These are phyloP conservation scores for Hipparchia semele DNA, from an alignment of 2,888 invertebrate genomes.

Conservation along the genomic window DNA sequence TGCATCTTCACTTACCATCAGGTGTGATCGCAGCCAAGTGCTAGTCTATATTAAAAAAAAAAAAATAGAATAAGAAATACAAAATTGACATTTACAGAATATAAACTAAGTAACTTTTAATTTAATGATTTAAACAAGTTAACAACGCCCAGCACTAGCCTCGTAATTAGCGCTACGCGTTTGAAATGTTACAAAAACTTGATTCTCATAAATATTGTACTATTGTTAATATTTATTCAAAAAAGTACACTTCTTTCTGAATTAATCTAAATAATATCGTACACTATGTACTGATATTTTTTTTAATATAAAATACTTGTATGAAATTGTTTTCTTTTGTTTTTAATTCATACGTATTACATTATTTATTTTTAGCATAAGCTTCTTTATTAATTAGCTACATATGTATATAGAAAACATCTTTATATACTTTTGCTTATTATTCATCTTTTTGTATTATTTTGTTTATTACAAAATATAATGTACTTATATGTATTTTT, in stretches of 20 bases:
- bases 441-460: no score
- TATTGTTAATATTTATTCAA: slow-evolving; percentile 7
- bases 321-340: not conserved
- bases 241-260: slow-evolving; percentile 14
- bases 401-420: no score
- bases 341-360: not conserved
- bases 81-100: not conserved
- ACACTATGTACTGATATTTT: not conserved
- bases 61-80: not conserved
- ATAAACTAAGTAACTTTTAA: not conserved
- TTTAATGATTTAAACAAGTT: not conserved
- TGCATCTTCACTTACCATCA: no score
- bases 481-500: no score
- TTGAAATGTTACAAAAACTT: slow-evolving; percentile 9
- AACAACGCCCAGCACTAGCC: slow-evolving; percentile 9
- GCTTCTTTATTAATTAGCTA: not conserved
- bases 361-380: not conserved
- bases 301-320: not conserved
- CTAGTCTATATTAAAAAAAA: no score
- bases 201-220: slow-evolving; percentile 12
- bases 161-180: slow-evolving; percentile 5
- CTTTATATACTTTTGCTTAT: no score
- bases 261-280: slow-evolving; percentile 14
- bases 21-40: no score
- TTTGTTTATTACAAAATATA: no score